phyloP scores from a whole-genome alignment of 1,140 invertebrate genomes.

The Drosophila asahinai region DNA sequence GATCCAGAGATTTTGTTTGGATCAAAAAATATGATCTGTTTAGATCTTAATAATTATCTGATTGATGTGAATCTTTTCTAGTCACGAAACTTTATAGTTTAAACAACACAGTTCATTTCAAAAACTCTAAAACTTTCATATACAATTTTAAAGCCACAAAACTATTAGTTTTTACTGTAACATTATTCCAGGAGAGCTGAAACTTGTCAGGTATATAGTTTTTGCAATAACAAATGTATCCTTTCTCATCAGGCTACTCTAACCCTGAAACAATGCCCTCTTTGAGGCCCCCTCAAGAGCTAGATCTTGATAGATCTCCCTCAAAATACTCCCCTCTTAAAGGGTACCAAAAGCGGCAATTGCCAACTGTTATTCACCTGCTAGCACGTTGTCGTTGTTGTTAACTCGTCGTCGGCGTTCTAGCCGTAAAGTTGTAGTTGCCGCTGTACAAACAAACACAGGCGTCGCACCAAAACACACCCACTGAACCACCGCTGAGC shows the following conservation, averaged over 20 bases:
- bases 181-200: background rate
- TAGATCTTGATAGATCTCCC: too few relatives aligned
- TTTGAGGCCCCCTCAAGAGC: background rate
- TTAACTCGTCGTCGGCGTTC: background rate
- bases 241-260: too few relatives aligned
- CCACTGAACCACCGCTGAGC: conserved; percentile 42
- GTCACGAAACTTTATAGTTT: too few relatives aligned
- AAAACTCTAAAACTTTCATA: too few relatives aligned
- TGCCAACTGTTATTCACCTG: conserved; percentile 50
- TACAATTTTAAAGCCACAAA: background rate
- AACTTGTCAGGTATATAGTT: background rate
- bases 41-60: background rate
- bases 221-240: background rate
- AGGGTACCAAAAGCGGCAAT: conserved; percentile 16
- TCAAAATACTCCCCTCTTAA: background rate
- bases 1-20: too few relatives aligned
- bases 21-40: too few relatives aligned
- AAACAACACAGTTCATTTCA: too few relatives aligned
- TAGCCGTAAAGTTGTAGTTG: conserved; percentile 5
- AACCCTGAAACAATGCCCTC: background rate
- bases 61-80: background rate
- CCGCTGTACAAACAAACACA: conserved; percentile 30
- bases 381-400: conserved; percentile 23
- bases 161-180: background rate
- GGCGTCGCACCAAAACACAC: conserved; percentile 29